phyloP scores from a whole-genome alignment of 1,140 invertebrate species.

The Harpegnathos saltator region DNA sequence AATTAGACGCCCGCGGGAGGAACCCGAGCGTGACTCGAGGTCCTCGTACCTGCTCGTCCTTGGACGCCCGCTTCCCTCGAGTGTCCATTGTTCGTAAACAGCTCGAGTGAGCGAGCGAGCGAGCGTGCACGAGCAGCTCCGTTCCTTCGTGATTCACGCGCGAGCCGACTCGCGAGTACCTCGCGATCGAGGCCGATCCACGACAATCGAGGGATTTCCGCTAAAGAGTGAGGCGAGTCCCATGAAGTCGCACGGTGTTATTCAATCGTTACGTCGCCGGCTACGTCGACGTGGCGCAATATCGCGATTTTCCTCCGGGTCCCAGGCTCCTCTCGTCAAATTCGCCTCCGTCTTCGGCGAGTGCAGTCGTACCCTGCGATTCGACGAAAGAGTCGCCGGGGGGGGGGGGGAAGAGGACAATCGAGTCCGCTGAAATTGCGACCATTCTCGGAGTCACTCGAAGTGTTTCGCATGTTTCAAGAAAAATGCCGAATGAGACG shows the following conservation, averaged over 20 bases:
- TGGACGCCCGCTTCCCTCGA: constrained; percentile 48
- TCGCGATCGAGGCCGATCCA: constrained; percentile 21
- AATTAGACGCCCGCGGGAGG: constrained; percentile 72
- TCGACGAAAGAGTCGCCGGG: no score
- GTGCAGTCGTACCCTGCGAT: no score
- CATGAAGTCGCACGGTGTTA: neutral
- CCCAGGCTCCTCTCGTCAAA: no score
- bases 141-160: constrained; percentile 20
- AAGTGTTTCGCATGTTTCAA: no score
- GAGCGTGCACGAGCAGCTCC: neutral
- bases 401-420: no score
- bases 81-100: constrained; percentile 65
- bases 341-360: no score
- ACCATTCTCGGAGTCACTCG: no score
- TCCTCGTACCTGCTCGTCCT: constrained; percentile 70
- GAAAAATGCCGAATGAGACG: no score
- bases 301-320: no score
- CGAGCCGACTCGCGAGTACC: constrained; percentile 12
- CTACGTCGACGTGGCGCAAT: no score
- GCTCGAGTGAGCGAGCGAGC: neutral
- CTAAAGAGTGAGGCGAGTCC: neutral
- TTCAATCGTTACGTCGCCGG: constrained; percentile 11
- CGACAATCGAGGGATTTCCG: constrained; percentile 40
- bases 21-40: constrained; percentile 73
- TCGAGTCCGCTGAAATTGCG: no score